A percentile compares a stretch with the other conserved stretches of the same genome.
Conservation (phyloP, 2,888 invertebrate genomes). For the Amblyteles armatorius region DNA sequence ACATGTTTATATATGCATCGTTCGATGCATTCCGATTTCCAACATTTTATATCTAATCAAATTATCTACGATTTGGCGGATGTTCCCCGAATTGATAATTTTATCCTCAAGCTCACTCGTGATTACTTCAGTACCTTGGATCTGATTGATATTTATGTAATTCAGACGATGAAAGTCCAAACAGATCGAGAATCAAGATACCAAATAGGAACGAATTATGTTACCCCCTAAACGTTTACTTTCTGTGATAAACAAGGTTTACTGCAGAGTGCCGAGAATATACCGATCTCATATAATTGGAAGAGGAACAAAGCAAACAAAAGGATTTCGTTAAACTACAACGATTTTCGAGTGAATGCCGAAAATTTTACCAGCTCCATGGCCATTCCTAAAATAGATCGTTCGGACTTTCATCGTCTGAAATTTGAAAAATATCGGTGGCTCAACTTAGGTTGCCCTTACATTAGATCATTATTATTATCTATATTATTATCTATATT, state of each 20-base stretch:
- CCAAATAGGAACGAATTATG: neutral
- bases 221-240: slow-evolving; percentile 19
- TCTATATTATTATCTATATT: too few species aligned
- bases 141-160: neutral
- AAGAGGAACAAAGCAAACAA: slow-evolving; percentile 9
- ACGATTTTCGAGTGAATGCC: neutral
- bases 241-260: neutral
- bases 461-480: neutral
- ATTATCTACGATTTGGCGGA: slow-evolving; percentile 14
- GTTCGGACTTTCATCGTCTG: neutral
- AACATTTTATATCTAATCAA: slow-evolving; percentile 14
- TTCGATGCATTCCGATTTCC: slow-evolving; percentile 10
- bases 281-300: slow-evolving; percentile 31
- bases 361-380: neutral
- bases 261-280: slow-evolving; percentile 8
- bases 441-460: neutral
- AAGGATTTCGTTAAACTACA: neutral
- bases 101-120: slow-evolving; percentile 8
- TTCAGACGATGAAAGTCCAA: neutral
- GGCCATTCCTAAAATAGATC: neutral
- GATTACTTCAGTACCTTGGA: slow-evolving; percentile 7
- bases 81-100: slow-evolving; percentile 21
- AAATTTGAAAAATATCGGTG: neutral
- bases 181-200: neutral
- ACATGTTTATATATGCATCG: neutral